Base-by-base conservation (phyloP, 2,888 invertebrate species). In the Rhaphigaster nebulosa region DNA sequence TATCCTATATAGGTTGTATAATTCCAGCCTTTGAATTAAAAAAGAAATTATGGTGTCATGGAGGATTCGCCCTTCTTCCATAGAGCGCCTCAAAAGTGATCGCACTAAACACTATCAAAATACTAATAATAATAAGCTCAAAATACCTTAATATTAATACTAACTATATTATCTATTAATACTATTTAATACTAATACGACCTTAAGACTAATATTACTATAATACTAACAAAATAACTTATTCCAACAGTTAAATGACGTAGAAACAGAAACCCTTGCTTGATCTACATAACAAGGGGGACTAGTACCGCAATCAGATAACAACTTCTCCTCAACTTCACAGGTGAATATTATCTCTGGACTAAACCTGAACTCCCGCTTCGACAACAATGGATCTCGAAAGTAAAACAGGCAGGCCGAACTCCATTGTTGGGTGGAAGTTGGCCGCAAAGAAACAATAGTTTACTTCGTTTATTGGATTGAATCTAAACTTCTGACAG, bases 401-500 rank as follows among this genome's bases (percentile, higher is more conserved):
- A 20, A 38, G 20, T 76, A 76, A 65, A 76, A 76, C 34, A 76
- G 38, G 34, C 34, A 38, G 5, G 45, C 1, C n/a, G 26, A n/a
- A 50, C 13, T n/a, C 45, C 84, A n/a, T 41, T 41, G 84, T 84
- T 50, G 84, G 45, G 0, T n/a, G 26, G 38, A 84, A 84, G 45
- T 84, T 76, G 20, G 0, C 70, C 70, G 18, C 70, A 76, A 76
- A 76, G 70, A 76, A 84, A 84, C 84, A 84, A 84, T 84, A 45
- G 84, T 84, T 50, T 45, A n/a, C 45, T 50, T 41, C 84, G 26
- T 45, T 84, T 84, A 84, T 84, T 84, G 84, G 84, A 84, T 84
- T 50, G 41, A 50, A n/a, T 41, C 45, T 50, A 41, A 84, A 84
- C 84, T 84, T 84, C 45, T 45, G 84, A 84, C 84, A 38, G 41